These are phyloP conservation scores for Drosophila lutescens DNA, from an alignment of 2,888 invertebrate genomes.

Conservation along the genomic window DNA sequence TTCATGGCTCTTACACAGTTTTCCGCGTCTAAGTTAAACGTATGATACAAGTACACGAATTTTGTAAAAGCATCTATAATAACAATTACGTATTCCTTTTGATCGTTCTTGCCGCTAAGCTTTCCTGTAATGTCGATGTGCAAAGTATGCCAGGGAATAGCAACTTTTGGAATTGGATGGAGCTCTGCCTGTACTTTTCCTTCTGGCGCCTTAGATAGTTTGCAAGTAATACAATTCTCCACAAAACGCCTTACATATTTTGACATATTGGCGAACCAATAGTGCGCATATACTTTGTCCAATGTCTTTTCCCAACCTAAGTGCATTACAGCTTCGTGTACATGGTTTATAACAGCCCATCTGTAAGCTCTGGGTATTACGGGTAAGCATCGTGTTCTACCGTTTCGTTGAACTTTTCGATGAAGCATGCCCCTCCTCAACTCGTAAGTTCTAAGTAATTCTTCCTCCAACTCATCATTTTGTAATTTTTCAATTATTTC, in stretches of 20 bases:
- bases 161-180: background rate
- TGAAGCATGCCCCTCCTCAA: background rate
- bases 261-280: background rate
- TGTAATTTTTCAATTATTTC: slow-evolving; percentile 3
- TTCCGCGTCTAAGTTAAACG: background rate
- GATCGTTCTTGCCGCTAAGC: background rate
- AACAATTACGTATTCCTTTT: background rate
- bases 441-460: background rate
- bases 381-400: background rate
- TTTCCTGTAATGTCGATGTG: background rate
- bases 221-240: background rate
- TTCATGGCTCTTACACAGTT: slow-evolving; percentile 1
- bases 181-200: background rate
- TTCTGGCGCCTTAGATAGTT: background rate
- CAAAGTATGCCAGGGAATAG: background rate
- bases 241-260: background rate
- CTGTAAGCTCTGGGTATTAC: background rate
- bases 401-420: slow-evolving; percentile 4
- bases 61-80: slow-evolving; percentile 1
- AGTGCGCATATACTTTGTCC: background rate
- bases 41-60: background rate
- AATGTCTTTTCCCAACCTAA: slow-evolving; percentile 2
- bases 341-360: background rate
- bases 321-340: slow-evolving; percentile 2
- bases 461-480: background rate